These are phyloP conservation scores for Nesogale talazaci DNA, from an alignment of 2,113 vertebrate species.

Conservation along the genomic window DNA sequence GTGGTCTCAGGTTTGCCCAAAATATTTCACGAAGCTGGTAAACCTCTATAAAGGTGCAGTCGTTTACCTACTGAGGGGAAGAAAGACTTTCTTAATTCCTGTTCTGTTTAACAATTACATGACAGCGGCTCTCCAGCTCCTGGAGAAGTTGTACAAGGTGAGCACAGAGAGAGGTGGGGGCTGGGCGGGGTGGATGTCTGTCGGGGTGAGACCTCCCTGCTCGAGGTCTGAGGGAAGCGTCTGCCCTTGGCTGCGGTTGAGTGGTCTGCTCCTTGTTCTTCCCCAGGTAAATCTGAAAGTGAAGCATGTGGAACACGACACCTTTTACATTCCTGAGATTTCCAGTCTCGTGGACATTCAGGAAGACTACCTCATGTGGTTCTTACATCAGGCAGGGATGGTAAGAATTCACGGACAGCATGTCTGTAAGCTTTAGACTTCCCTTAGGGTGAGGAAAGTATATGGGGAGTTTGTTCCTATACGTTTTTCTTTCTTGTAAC, in stretches of 20 bases:
- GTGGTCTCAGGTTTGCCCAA: slow-evolving; percentile 95
- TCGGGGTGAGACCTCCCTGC: not conserved
- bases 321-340: slow-evolving; percentile 97
- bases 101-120: slow-evolving; percentile 95
- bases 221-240: not conserved
- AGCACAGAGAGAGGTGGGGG: not conserved
- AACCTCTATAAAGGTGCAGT: slow-evolving; percentile 97
- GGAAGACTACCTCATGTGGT: slow-evolving; percentile 99
- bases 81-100: slow-evolving; percentile 93
- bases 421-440: slow-evolving; percentile 35
- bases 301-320: slow-evolving; percentile 94
- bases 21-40: slow-evolving; percentile 94
- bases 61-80: slow-evolving; percentile 94
- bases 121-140: slow-evolving; percentile 91
- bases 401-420: slow-evolving; percentile 85
- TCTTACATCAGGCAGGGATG: slow-evolving; percentile 95
- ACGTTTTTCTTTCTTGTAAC: not conserved
- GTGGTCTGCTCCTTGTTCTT: slow-evolving; percentile 55
- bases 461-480: not conserved
- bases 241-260: not conserved
- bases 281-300: slow-evolving; percentile 95
- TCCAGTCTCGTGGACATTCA: slow-evolving; percentile 97
- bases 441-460: not conserved
- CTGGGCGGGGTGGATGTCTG: not conserved
- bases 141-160: slow-evolving; percentile 98